Evolutionary conservation across 2,888 invertebrate species (phyloP).

Genomic region (Galerucella nymphaeae): DNA sequence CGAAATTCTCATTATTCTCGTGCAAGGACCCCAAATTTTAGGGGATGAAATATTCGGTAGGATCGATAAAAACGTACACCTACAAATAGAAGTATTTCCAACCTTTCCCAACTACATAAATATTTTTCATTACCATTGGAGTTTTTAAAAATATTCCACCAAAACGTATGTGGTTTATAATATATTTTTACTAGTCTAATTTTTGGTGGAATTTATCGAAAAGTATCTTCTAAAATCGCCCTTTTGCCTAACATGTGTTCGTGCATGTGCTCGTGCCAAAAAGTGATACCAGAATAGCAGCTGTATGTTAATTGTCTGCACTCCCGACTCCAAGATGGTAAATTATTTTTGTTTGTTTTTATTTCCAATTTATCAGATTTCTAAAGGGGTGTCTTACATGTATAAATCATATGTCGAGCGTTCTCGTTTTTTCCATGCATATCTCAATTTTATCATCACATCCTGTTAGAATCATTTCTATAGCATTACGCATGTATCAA

Average conservation of each 20-base stretch:
- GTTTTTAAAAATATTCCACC: slow-evolving; percentile 2
- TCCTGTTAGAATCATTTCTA: slow-evolving; percentile 4
- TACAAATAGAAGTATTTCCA: neutral
- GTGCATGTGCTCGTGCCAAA: slow-evolving; percentile 26
- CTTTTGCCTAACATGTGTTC: slow-evolving; percentile 27
- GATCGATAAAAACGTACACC: slow-evolving; percentile 36
- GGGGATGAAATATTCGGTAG: slow-evolving; percentile 22
- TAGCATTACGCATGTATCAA: neutral
- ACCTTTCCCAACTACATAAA: slow-evolving; percentile 8
- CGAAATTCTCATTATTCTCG: slow-evolving; percentile 28
- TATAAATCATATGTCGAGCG: slow-evolving; percentile 6
- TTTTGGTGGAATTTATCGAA: slow-evolving; percentile 12
- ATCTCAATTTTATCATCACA: slow-evolving; percentile 9
- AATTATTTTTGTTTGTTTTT: slow-evolving; percentile 13
- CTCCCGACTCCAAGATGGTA: slow-evolving; percentile 17
- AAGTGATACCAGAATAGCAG: slow-evolving; percentile 24
- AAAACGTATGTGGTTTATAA: no score
- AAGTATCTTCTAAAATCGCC: neutral
- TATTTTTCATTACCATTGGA: slow-evolving; percentile 5
- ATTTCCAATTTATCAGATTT: slow-evolving; percentile 3
- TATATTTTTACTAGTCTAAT: neutral
- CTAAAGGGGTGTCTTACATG: slow-evolving; percentile 1
- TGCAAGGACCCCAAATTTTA: slow-evolving; percentile 40
- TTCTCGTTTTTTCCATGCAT: neutral
- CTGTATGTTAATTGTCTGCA: slow-evolving; percentile 20